phyloP scores from a whole-genome alignment of 2,888 invertebrate species.

The Netelia virgata region DNA sequence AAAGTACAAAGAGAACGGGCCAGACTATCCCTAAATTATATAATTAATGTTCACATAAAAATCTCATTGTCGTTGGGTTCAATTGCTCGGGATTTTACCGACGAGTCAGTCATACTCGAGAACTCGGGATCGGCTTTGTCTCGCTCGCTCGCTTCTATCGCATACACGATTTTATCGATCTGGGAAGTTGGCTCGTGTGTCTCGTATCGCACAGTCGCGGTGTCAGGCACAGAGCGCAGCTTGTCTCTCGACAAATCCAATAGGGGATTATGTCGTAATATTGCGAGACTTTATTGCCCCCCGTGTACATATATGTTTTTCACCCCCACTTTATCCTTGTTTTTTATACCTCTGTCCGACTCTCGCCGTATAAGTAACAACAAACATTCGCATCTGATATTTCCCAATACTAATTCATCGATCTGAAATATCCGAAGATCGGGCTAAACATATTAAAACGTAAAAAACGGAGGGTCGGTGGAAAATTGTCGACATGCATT shows the following conservation, averaged over 20 bases:
- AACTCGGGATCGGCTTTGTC: slow-evolving; percentile 15
- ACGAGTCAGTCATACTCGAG: slow-evolving; percentile 14
- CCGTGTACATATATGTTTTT: slow-evolving; percentile 1
- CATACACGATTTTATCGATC: slow-evolving; percentile 8
- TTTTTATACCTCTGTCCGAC: too few species aligned
- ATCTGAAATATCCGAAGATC: slow-evolving; percentile 44
- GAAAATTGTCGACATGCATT: too few species aligned
- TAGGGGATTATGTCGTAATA: slow-evolving; percentile 53
- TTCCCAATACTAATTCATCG: slow-evolving; percentile 48
- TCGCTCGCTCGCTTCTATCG: not conserved
- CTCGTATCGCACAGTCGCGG: not conserved
- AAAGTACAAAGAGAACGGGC: not conserved
- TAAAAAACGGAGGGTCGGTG: not conserved
- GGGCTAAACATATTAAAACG: slow-evolving; percentile 45
- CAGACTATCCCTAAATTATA: slow-evolving; percentile 8
- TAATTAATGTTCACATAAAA: slow-evolving; percentile 26
- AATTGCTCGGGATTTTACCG: slow-evolving; percentile 29
- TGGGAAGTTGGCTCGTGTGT: not conserved
- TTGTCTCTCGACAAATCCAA: slow-evolving; percentile 37
- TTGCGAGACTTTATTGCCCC: slow-evolving; percentile 34
- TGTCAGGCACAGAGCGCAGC: not conserved
- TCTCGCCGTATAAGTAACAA: not conserved
- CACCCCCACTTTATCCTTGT: not conserved
- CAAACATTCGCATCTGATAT: slow-evolving; percentile 29
- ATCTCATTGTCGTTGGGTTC: slow-evolving; percentile 2